A percentile compares a stretch with the other conserved stretches of the same genome.
phyloP scores from a whole-genome alignment of 2,888 invertebrate species.

The Adelognathus sp. region DNA sequence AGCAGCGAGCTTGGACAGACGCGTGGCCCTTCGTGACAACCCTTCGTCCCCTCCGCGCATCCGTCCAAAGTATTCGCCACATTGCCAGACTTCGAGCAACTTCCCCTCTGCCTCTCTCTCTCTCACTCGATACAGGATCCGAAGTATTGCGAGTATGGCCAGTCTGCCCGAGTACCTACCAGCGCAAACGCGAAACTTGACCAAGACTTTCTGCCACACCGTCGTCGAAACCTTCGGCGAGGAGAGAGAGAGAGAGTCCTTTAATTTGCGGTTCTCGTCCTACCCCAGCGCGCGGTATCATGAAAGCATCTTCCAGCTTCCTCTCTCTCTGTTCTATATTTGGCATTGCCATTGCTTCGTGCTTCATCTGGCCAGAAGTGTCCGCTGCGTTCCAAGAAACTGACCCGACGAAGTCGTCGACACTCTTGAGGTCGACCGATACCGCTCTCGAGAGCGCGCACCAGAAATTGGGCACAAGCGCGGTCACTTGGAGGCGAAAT shows the following conservation, averaged over 20 bases:
- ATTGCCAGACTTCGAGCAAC: constrained; percentile 23
- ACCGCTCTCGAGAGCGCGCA: constrained; percentile 13
- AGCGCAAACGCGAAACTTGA: constrained; percentile 41
- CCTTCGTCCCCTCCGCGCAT: background rate
- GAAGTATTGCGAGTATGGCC: constrained; percentile 12
- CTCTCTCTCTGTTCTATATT: constrained; percentile 19
- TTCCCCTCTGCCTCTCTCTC: no score
- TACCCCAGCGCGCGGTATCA: constrained; percentile 27
- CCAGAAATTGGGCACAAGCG: constrained; percentile 27
- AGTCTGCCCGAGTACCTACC: background rate
- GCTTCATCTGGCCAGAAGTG: background rate
- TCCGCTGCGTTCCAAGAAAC: constrained; percentile 24
- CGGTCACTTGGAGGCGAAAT: constrained; percentile 50
- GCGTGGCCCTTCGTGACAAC: constrained; percentile 4
- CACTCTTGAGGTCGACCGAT: constrained; percentile 41
- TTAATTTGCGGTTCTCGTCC: constrained; percentile 53
- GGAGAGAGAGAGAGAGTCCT: constrained; percentile 22
- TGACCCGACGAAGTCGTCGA: constrained; percentile 12
- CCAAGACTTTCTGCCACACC: constrained; percentile 50
- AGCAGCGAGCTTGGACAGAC: background rate
- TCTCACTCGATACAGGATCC: constrained; percentile 24
- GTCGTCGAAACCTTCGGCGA: no score
- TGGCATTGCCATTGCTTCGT: no score
- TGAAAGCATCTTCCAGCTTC: constrained; percentile 23
- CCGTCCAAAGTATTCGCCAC: constrained; percentile 3